Base-by-base conservation (phyloP, 1,140 invertebrate genomes). In the Fopius arisanus region DNA sequence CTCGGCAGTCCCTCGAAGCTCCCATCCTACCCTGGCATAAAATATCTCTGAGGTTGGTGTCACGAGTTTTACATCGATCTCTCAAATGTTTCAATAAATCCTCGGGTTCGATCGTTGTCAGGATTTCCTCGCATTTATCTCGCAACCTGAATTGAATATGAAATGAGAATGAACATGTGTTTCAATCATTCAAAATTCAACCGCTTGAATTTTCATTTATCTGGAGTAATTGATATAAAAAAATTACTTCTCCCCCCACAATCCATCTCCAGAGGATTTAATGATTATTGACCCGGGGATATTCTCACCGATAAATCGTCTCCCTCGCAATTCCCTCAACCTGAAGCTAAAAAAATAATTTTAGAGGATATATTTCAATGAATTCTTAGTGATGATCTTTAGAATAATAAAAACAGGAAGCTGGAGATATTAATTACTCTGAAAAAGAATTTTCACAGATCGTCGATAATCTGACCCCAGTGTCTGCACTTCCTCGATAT, bases 371-470 rank as follows among this genome's bases (percentile, higher is more conserved):
- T 1, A 41, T 51, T 29, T 16, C 10, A n/a, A n/a, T n/a, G n/a
- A n/a, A n/a, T n/a, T n/a, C n/a, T n/a, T n/a, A n/a, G n/a, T n/a
- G n/a, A n/a, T n/a, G n/a, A n/a, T n/a, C n/a, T n/a, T n/a, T n/a
- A n/a, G n/a, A n/a, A n/a, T n/a, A n/a, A n/a, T n/a, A 12, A 43
- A 19, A 10, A 6, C 59, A 40, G 12, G 29, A 16, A 29, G 26
- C n/a, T 40, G 31, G 7, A 19, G 41, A 3, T 19, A 14, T 26
- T 7, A 33, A 70, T 75, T 85, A 86, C 85, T 81, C 77, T 77
- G 67, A 66, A 43, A 87, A 85, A 26, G 79, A 79, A 23, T 84
- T 29, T 29, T 84, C 71, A 29, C 85, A 87, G 21, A 83, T 81
- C 12, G 67, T 74, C 48, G 73, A 75, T 12, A 86, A 59, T 10